Conservation (phyloP, 2,797 vertebrate genomes). For the Brotula barbata region DNA sequence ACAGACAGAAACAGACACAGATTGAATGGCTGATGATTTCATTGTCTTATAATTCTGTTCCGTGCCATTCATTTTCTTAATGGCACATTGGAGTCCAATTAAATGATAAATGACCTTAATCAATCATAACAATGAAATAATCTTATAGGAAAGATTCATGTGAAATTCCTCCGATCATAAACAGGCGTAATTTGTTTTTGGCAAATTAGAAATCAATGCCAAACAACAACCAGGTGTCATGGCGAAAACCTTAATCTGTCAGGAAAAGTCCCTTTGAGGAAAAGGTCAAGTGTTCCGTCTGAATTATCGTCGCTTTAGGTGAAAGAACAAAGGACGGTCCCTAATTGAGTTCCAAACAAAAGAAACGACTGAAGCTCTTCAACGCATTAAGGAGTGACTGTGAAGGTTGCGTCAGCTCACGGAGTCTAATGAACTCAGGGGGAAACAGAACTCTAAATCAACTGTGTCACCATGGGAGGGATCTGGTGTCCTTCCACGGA, state of each 20-base stretch:
- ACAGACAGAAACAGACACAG: constrained; percentile 4
- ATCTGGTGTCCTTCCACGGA: constrained; percentile 38
- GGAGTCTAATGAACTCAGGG: constrained; percentile 64
- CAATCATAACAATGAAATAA: too few relatives aligned
- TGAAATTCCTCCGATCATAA: too few relatives aligned
- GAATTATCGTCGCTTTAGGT: constrained; percentile 23
- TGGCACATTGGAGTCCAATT: background rate
- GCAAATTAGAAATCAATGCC: background rate
- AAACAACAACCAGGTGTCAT: constrained; percentile 17
- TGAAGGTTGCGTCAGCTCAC: constrained; percentile 71
- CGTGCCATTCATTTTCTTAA: background rate
- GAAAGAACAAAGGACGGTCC: constrained; percentile 23
- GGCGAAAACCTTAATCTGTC: constrained; percentile 28
- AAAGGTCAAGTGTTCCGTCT: constrained; percentile 40
- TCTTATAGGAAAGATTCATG: too few relatives aligned
- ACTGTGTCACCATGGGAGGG: constrained; percentile 57
- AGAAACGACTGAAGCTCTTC: constrained; percentile 13
- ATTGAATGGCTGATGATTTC: constrained; percentile 6
- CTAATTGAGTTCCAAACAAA: constrained; percentile 23
- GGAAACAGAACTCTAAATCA: constrained; percentile 58
- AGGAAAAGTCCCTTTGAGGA: constrained; percentile 11
- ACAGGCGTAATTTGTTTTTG: background rate
- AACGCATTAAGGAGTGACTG: constrained; percentile 50
- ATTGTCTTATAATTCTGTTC: background rate
- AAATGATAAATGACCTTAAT: background rate